These are phyloP conservation scores for Caenorhabditis sp. DNA, from an alignment of 2,888 invertebrate species.

Conservation along the genomic window DNA sequence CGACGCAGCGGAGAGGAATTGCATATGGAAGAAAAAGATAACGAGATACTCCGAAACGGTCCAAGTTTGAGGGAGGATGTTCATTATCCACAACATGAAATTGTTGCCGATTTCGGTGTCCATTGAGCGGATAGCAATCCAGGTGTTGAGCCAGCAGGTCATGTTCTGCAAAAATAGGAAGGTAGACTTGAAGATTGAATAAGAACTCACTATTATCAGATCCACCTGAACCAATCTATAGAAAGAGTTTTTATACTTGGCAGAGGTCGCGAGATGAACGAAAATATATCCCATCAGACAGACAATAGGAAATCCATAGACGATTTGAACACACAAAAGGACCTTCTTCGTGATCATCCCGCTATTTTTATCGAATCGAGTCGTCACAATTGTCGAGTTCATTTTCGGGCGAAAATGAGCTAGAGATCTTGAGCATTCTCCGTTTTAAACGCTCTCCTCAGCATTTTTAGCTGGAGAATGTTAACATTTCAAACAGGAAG, in stretches of 20 bases:
- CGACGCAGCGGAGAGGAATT: conserved; percentile 1
- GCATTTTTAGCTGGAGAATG: too few species aligned
- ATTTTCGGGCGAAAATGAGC: too few species aligned
- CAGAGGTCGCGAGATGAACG: background rate
- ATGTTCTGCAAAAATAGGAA: conserved; percentile 33
- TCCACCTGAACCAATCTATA: conserved; percentile 14
- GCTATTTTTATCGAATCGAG: too few species aligned
- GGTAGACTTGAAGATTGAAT: too few species aligned
- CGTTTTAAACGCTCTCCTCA: too few species aligned
- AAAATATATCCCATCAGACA: background rate
- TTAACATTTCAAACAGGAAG: too few species aligned
- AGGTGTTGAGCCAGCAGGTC: conserved; percentile 26
- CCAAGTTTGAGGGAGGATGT: background rate
- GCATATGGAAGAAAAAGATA: background rate
- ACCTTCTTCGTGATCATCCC: too few species aligned
- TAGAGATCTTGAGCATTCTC: too few species aligned
- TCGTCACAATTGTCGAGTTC: too few species aligned
- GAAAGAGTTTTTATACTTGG: conserved; percentile 11
- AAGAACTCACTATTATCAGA: background rate
- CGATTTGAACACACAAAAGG: too few species aligned
- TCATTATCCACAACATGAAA: background rate
- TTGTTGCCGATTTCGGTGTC: background rate
- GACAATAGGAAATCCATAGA: background rate
- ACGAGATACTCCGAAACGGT: background rate
- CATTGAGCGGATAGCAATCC: background rate